Percentiles rank a stretch among this genome's conserved stretches.
These are phyloP conservation scores for Trichomalopsis sarcophagae DNA, from an alignment of 1,140 invertebrate genomes.

Conservation along the genomic window DNA sequence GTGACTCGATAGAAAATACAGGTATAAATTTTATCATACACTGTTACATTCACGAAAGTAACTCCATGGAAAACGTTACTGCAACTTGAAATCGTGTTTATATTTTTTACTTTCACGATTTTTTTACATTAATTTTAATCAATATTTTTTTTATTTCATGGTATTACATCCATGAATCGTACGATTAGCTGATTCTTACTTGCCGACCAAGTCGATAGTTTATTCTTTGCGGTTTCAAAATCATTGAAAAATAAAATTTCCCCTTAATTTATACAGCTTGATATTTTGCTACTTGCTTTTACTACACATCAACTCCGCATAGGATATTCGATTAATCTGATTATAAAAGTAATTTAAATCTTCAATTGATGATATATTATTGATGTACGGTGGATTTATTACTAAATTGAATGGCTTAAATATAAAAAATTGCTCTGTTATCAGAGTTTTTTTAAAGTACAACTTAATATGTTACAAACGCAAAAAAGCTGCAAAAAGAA, in stretches of 20 bases:
- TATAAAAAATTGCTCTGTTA: no score
- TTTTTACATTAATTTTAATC: not conserved
- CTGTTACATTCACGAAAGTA: not conserved
- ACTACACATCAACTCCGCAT: no score
- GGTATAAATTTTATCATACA: not conserved
- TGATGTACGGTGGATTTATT: no score
- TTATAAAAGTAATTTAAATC: no score
- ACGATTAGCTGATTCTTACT: not conserved
- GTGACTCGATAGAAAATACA: conserved; percentile 9
- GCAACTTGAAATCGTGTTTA: not conserved
- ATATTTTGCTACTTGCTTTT: not conserved
- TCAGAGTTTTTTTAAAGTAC: not conserved
- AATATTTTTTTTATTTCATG: not conserved
- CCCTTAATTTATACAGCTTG: not conserved
- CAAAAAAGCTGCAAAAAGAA: not conserved
- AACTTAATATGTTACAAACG: not conserved
- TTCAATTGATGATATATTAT: no score
- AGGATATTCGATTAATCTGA: no score
- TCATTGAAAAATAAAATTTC: not conserved
- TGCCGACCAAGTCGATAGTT: no score
- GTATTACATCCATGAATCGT: not conserved
- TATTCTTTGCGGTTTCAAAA: not conserved
- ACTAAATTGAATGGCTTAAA: no score
- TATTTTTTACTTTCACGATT: not conserved
- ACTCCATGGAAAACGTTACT: not conserved